A percentile compares a stretch with the other conserved stretches of the same genome.
Conservation (phyloP, 2,113 vertebrate species). For the Chiloscyllium plagiosum region DNA sequence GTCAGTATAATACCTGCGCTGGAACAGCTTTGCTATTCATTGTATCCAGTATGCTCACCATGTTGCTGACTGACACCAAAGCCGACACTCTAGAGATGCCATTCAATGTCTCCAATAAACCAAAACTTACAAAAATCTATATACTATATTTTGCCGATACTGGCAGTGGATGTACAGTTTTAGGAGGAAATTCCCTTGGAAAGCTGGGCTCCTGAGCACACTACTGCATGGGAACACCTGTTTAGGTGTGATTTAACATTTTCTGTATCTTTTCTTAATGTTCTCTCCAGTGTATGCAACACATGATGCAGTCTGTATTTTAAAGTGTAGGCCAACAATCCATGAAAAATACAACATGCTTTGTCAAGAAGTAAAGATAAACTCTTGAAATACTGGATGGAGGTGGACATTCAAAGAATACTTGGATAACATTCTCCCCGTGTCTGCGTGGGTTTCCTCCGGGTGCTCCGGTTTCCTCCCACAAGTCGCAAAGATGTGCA, state of each 20-base stretch:
- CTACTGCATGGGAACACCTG: background rate
- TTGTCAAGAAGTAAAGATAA: background rate
- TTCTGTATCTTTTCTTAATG: background rate
- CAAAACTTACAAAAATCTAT: background rate
- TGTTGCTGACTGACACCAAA: background rate
- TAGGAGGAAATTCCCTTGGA: background rate
- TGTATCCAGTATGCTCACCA: background rate
- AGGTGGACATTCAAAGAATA: background rate
- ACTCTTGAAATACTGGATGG: background rate
- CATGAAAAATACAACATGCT: background rate
- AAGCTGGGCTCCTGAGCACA: background rate
- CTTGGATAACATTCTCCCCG: too few species aligned
- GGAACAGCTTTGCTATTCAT: too few species aligned
- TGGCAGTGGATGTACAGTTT: background rate
- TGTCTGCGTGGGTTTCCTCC: too few species aligned
- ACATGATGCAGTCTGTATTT: background rate
- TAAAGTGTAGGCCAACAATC: background rate
- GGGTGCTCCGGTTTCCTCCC: too few species aligned
- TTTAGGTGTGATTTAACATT: background rate
- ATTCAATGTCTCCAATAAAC: background rate
- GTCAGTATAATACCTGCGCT: too few species aligned
- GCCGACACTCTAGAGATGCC: background rate
- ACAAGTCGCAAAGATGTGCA: too few species aligned
- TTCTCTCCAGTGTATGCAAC: background rate
- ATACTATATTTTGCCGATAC: background rate